Evolutionary conservation across 2,797 vertebrate genomes (phyloP).

Genomic region (Pygocentrus nattereri): DNA sequence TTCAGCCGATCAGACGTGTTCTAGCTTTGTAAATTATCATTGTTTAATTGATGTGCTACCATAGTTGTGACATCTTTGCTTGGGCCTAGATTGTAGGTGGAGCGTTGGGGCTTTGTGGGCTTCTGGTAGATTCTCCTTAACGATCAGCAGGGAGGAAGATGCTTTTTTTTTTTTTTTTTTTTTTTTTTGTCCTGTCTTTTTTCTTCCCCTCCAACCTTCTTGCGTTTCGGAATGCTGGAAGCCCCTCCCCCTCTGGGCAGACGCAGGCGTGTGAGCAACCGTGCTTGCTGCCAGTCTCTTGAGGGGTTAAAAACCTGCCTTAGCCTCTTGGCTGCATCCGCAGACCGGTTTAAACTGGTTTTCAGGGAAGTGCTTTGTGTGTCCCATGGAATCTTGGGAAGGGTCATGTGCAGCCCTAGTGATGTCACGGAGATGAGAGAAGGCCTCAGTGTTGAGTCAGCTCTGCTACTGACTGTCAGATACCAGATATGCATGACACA

Average conservation of each 20-base stretch:
- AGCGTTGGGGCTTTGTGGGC: not conserved
- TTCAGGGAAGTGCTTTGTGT: conserved; percentile 89
- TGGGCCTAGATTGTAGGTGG: no score
- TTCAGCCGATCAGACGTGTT: not conserved
- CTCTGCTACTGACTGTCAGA: conserved; percentile 64
- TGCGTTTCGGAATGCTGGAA: conserved; percentile 69
- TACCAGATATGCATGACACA: conserved; percentile 30
- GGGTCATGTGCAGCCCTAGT: conserved; percentile 86
- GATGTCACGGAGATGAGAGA: conserved; percentile 85
- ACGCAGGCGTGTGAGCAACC: conserved; percentile 54
- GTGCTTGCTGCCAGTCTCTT: conserved; percentile 68
- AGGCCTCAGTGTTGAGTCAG: conserved; percentile 79
- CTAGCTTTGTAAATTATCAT: not conserved
- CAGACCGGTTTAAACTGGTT: conserved; percentile 90
- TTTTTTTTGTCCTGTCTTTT: not conserved
- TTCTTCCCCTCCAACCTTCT: conserved; percentile 43
- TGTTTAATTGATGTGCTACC: no score
- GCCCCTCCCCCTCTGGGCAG: conserved; percentile 63
- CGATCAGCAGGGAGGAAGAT: conserved; percentile 27
- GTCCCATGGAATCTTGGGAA: conserved; percentile 88
- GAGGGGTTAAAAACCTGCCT: conserved; percentile 86
- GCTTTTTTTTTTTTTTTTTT: not conserved
- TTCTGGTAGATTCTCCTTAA: conserved; percentile 14
- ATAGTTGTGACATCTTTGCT: not conserved
- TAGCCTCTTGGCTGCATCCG: conserved; percentile 74